Evolutionary conservation across 2,888 invertebrate genomes (phyloP).

Genomic region (Aethes cnicana): DNA sequence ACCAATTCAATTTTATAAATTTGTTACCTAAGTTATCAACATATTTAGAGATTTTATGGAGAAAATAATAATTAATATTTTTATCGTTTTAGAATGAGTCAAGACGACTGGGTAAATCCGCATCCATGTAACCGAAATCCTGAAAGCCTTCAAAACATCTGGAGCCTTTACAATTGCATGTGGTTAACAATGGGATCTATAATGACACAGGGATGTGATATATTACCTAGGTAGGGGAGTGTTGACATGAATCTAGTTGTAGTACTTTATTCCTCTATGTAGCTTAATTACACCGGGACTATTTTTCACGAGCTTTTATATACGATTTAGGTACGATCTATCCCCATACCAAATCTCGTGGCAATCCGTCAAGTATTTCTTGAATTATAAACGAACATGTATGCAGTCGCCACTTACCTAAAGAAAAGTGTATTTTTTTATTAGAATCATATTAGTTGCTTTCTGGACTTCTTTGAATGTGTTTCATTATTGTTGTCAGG

Average conservation of each 20-base stretch:
- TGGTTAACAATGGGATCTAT: slow-evolving; percentile 96
- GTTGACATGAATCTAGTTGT: too few relatives aligned
- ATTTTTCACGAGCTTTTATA: slow-evolving; percentile 17
- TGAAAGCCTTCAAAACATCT: slow-evolving; percentile 93
- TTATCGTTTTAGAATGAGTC: slow-evolving; percentile 87
- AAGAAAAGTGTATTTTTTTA: too few relatives aligned
- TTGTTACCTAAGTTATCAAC: too few relatives aligned
- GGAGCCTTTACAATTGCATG: slow-evolving; percentile 92
- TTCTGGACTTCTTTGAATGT: background rate
- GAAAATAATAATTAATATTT: background rate
- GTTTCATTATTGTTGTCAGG: slow-evolving; percentile 67
- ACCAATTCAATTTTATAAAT: background rate
- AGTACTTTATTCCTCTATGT: too few relatives aligned
- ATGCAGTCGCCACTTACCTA: too few relatives aligned
- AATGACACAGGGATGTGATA: slow-evolving; percentile 96
- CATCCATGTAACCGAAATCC: slow-evolving; percentile 93
- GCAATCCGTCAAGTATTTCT: too few relatives aligned
- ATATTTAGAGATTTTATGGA: background rate
- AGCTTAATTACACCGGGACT: too few relatives aligned
- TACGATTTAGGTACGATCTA: background rate
- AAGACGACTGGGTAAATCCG: slow-evolving; percentile 96
- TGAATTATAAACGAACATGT: too few relatives aligned
- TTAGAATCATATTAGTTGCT: too few relatives aligned
- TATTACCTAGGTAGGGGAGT: slow-evolving; percentile 94
- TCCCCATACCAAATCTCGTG: too few relatives aligned